A percentile compares a stretch with the other conserved stretches of the same genome.
Evolutionary conservation across 92 coral and sea anemone species (phyloP).

Genomic region (Siderastrea radians): DNA sequence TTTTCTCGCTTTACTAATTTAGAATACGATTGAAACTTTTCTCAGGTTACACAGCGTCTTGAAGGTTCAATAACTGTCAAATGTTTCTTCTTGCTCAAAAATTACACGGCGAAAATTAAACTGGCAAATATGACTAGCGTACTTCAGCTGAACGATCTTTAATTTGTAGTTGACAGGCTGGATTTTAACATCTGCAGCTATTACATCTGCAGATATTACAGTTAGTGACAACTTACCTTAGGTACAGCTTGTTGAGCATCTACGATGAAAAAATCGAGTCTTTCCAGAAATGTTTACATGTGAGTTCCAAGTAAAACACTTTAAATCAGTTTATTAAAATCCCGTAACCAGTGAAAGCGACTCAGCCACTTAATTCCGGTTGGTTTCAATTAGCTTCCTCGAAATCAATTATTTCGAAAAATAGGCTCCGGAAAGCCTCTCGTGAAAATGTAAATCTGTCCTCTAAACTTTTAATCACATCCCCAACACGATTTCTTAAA

Average conservation of each 20-base stretch:
- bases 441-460: constrained; percentile 11
- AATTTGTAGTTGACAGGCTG: not conserved
- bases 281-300: not conserved
- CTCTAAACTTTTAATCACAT: constrained; percentile 13
- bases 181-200: not conserved
- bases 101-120: not conserved
- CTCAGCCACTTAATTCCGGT: not conserved
- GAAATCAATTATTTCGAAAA: not conserved
- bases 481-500: constrained; percentile 21
- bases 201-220: not conserved
- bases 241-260: not conserved
- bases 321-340: not conserved
- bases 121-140: too few species aligned
- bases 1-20: too few species aligned
- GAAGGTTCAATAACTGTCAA: too few species aligned
- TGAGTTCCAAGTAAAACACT: not conserved
- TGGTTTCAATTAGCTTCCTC: constrained; percentile 2
- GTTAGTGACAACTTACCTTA: not conserved
- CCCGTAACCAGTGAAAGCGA: not conserved
- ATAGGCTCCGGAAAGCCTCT: not conserved
- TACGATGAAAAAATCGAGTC: not conserved
- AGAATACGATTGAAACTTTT: too few species aligned
- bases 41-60: too few species aligned
- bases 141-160: not conserved
- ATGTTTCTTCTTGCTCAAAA: not conserved